Evolutionary conservation across 2,888 invertebrate genomes (phyloP).

Genomic region (Clivina fossor): DNA sequence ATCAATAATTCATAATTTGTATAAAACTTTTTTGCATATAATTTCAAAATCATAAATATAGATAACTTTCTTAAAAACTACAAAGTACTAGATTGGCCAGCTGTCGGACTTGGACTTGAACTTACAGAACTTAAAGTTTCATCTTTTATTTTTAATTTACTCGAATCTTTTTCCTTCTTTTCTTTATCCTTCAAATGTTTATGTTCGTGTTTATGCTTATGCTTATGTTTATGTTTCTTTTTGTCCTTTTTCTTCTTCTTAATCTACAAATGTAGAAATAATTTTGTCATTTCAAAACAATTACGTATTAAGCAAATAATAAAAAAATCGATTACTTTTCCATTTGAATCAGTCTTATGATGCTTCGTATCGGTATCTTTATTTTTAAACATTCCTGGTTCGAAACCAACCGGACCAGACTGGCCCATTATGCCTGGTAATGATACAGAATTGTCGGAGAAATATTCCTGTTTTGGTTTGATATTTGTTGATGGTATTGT

Average conservation of each 20-base stretch:
- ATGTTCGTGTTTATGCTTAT: slow-evolving; percentile 73
- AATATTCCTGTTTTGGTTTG: slow-evolving; percentile 66
- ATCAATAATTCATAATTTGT: too few species aligned
- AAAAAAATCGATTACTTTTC: slow-evolving; percentile 54
- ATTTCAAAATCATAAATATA: too few species aligned
- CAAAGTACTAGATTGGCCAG: slow-evolving; percentile 38
- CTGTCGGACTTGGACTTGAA: slow-evolving; percentile 73
- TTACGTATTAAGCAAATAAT: slow-evolving; percentile 27
- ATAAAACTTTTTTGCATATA: too few species aligned
- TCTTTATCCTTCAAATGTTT: slow-evolving; percentile 59
- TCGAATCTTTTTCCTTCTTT: slow-evolving; percentile 57
- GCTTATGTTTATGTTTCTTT: slow-evolving; percentile 90
- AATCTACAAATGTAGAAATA: slow-evolving; percentile 41
- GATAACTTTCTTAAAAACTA: too few species aligned
- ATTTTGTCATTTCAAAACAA: not conserved
- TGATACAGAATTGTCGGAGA: slow-evolving; percentile 79
- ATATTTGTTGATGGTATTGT: slow-evolving; percentile 45
- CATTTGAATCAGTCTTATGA: slow-evolving; percentile 53
- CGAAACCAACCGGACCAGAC: slow-evolving; percentile 77
- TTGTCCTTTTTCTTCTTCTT: slow-evolving; percentile 79
- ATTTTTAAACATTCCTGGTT: slow-evolving; percentile 79
- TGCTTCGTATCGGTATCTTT: slow-evolving; percentile 56
- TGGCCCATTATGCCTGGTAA: slow-evolving; percentile 72
- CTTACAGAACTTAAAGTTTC: slow-evolving; percentile 76
- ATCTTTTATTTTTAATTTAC: slow-evolving; percentile 66